Base-by-base conservation (phyloP, 2,797 vertebrate genomes). In the Molossus alvarezi region DNA sequence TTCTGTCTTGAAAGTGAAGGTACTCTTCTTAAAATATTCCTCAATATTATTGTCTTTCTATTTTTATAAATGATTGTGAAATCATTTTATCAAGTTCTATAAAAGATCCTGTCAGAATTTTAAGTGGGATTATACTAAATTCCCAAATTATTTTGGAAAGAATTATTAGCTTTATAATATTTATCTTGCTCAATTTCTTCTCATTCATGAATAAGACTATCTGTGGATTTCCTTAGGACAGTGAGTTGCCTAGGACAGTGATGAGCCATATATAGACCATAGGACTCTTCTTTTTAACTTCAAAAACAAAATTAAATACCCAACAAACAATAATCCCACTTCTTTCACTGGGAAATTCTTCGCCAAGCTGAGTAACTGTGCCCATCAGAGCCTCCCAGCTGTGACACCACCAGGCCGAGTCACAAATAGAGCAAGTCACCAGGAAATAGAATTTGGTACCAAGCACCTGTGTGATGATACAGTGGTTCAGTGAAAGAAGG, bases 71-170 rank as follows among this genome's bases (percentile, higher is more conserved):
- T 95, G 80, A 75, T 71, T 94, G 76, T 89, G 45, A 95, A 95
- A 90, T 93, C 41, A 71, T 93, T 82, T 87, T 79, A 94, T 94
- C 92, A 86, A 75, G 69, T 76, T 90, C 90, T 77, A n/a, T 82
- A 94, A 92, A 94, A 33, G 25, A 89, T 75, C 33, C 84, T 95
- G 41, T 95, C 92, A 88, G 75, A 96, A 94, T 96, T 93, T 96
- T 90, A 94, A 96, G 69, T 90, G 73, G n/a, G 62, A 72, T 88
- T 95, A 29, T 37, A 85, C 76, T 93, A 90, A 94, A 85, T 95
- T 51, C 64, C 65, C 76, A 81, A 88, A 88, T 80, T 88, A 80
- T 62, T 55, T 90, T 93, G 90, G 45, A 27, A 84, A 89, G 62
- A 90, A 88, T 45, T 88, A 33, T 67, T 82, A 83, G 41, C 71